A percentile compares a stretch with the other conserved stretches of the same genome.
These are phyloP conservation scores for Thymelicus sylvestris DNA, from an alignment of 2,888 invertebrate genomes.

Conservation along the genomic window DNA sequence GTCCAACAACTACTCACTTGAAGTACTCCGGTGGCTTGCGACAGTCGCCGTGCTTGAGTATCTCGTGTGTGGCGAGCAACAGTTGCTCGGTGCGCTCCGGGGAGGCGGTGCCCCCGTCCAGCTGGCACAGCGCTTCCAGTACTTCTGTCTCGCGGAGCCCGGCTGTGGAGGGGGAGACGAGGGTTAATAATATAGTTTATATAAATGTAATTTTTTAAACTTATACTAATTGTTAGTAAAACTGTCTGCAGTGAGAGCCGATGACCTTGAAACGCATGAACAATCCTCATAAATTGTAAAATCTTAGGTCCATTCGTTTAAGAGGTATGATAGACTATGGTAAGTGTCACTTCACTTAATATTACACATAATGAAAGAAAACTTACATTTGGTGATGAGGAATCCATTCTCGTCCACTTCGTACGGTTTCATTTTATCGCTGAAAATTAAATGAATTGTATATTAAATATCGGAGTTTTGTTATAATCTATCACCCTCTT, in stretches of 20 bases:
- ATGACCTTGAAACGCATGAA: no score
- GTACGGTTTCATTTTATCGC: slow-evolving; percentile 78
- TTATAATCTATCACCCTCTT: no score
- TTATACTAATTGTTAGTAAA: no score
- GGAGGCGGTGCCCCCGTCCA: slow-evolving; percentile 68
- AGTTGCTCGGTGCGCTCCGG: slow-evolving; percentile 70
- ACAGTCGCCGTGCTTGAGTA: slow-evolving; percentile 79
- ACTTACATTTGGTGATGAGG: slow-evolving; percentile 84
- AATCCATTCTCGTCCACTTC: slow-evolving; percentile 84
- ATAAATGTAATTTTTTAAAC: neutral
- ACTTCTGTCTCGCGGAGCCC: slow-evolving; percentile 78
- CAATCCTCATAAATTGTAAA: no score
- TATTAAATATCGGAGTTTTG: no score
- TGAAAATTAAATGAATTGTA: slow-evolving; percentile 29
- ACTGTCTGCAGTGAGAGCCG: no score
- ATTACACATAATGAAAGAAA: no score
- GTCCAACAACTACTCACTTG: slow-evolving; percentile 61
- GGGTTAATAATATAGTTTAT: no score
- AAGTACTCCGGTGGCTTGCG: slow-evolving; percentile 72
- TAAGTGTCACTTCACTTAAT: no score
- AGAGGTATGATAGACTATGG: no score
- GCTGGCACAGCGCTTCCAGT: slow-evolving; percentile 68
- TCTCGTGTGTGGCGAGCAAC: slow-evolving; percentile 73
- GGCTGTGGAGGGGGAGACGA: slow-evolving; percentile 51
- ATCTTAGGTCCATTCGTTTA: no score